Percentiles rank a stretch among this genome's conserved stretches.
These are phyloP conservation scores for Sclerodermus sp. DNA, from an alignment of 2,888 invertebrate species.

Conservation along the genomic window DNA sequence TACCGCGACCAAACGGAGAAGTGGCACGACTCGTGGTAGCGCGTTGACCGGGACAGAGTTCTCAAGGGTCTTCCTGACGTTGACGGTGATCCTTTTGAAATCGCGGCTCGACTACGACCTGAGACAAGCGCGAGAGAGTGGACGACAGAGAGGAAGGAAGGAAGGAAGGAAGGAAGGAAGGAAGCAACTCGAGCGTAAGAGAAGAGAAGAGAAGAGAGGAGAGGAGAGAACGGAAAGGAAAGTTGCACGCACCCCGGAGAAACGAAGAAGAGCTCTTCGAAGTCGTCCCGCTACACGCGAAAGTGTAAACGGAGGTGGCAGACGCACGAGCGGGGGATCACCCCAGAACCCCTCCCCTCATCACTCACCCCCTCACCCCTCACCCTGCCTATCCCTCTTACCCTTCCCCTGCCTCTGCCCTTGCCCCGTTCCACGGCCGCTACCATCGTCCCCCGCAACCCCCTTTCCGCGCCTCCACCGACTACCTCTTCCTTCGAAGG, in stretches of 20 bases:
- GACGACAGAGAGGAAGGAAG: conserved; percentile 15
- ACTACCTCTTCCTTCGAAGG: no score
- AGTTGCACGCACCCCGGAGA: not conserved
- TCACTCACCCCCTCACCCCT: conserved; percentile 15
- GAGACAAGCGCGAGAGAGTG: conserved; percentile 44
- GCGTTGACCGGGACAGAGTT: no score
- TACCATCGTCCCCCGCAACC: no score
- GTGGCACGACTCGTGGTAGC: no score
- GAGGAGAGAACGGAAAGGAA: not conserved
- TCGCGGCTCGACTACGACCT: conserved; percentile 35
- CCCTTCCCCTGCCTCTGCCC: conserved; percentile 13
- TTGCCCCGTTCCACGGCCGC: not conserved
- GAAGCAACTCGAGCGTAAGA: no score
- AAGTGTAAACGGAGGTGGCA: conserved; percentile 45
- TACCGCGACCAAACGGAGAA: no score
- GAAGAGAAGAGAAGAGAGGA: not conserved
- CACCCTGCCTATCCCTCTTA: conserved; percentile 9
- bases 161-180: no score
- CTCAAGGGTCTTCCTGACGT: no score
- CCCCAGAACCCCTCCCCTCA: conserved; percentile 5
- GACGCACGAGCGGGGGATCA: conserved; percentile 29
- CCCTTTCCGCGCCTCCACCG: no score
- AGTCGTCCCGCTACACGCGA: conserved; percentile 29
- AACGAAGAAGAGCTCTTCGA: conserved; percentile 1
- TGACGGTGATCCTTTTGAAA: no score